Evolutionary conservation across 1,140 invertebrate species (phyloP).

Genomic region (Dendroctonus ponderosae): DNA sequence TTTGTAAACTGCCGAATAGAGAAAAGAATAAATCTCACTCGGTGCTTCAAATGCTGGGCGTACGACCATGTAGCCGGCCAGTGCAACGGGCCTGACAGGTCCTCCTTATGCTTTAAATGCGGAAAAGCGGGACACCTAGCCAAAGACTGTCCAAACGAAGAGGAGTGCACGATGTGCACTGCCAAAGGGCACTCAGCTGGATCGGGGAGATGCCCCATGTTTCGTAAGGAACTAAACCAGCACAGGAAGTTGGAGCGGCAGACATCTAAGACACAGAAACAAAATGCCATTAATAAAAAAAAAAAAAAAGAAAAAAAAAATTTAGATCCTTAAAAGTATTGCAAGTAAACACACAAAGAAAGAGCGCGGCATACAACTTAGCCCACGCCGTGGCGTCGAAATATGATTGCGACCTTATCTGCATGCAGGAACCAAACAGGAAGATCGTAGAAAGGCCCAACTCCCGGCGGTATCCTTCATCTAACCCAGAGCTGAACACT

Average conservation of each 20-base stretch:
- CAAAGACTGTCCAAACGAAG: conserved; percentile 9
- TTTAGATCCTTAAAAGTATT: not conserved
- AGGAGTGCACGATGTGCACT: conserved; percentile 3
- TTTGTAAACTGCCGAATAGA: conserved; percentile 14
- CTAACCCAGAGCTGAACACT: too few relatives aligned
- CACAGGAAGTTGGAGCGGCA: not conserved
- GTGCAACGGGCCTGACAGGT: conserved; percentile 28
- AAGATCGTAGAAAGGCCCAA: too few relatives aligned
- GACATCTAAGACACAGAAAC: not conserved
- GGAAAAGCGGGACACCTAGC: conserved; percentile 13
- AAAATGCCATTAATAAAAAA: too few relatives aligned
- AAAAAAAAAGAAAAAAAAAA: not conserved
- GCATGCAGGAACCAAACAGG: too few relatives aligned
- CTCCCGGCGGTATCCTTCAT: too few relatives aligned
- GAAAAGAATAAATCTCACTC: conserved; percentile 11
- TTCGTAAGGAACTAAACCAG: not conserved
- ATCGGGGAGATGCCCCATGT: conserved; percentile 1
- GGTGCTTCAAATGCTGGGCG: conserved; percentile 27
- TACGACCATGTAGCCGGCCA: conserved; percentile 16
- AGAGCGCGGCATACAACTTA: too few relatives aligned
- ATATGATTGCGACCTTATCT: too few relatives aligned
- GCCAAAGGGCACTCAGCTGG: not conserved
- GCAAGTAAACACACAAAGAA: not conserved
- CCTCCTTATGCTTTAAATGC: conserved; percentile 14
- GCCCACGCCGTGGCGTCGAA: too few relatives aligned